Conservation (phyloP, 1,140 invertebrate species). For the Drosophila sechellia region DNA sequence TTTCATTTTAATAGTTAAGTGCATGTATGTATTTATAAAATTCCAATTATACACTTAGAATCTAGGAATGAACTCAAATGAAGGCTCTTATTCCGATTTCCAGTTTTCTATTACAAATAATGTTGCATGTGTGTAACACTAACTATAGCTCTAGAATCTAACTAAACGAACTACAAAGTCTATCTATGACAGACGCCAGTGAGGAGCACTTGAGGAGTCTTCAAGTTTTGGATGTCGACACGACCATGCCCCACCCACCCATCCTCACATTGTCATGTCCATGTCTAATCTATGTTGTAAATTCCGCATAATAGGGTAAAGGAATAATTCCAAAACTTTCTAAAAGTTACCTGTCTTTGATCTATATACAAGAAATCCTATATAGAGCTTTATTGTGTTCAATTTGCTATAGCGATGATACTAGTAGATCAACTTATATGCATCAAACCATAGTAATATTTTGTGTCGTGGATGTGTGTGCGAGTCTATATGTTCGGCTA, state of each 20-base stretch:
- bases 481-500: constrained; percentile 14
- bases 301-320: not conserved
- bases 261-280: not conserved
- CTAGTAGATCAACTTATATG: constrained; percentile 28
- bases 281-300: constrained; percentile 3
- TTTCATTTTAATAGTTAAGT: constrained; percentile 37
- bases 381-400: constrained; percentile 81
- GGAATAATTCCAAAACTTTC: constrained; percentile 6
- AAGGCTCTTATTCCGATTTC: not conserved
- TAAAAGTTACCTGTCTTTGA: constrained; percentile 16
- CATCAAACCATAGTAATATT: constrained; percentile 12
- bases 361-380: constrained; percentile 46
- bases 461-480: constrained; percentile 21
- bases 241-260: not conserved
- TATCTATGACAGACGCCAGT: constrained; percentile 1
- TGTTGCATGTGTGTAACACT: constrained; percentile 15
- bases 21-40: constrained; percentile 35
- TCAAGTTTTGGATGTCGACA: not conserved
- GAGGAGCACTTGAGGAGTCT: not conserved
- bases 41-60: constrained; percentile 45
- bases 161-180: constrained; percentile 10
- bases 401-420: constrained; percentile 50
- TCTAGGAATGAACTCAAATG: not conserved
- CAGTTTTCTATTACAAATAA: constrained; percentile 1
- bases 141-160: constrained; percentile 17